These are phyloP conservation scores for Serilophus lunatus DNA, from an alignment of 2,113 vertebrate genomes.

Conservation along the genomic window DNA sequence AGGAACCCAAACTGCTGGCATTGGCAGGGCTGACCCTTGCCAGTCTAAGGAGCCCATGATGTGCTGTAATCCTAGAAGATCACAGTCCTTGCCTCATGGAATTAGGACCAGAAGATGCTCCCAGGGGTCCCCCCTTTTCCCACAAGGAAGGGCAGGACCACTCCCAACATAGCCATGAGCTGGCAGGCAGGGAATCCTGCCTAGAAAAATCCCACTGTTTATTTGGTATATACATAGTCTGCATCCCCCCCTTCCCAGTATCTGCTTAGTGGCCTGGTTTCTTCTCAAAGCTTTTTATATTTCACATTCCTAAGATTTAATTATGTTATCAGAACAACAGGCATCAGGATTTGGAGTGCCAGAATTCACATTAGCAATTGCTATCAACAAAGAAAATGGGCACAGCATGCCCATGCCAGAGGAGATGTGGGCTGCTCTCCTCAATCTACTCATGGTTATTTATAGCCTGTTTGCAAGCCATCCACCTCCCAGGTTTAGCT, in stretches of 20 bases:
- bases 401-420: slow-evolving; percentile 61
- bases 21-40: background rate
- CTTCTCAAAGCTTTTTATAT: slow-evolving; percentile 55
- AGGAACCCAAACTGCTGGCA: background rate
- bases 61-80: background rate
- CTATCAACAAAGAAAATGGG: slow-evolving; percentile 63
- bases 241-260: background rate
- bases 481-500: slow-evolving; percentile 49
- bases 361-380: slow-evolving; percentile 66
- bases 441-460: slow-evolving; percentile 28
- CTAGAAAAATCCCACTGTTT: background rate
- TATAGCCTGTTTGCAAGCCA: slow-evolving; percentile 51
- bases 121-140: background rate
- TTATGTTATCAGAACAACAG: slow-evolving; percentile 66
- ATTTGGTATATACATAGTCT: background rate
- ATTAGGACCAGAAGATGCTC: background rate
- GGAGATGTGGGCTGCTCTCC: slow-evolving; percentile 58
- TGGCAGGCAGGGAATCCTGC: background rate
- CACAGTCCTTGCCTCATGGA: background rate
- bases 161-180: fast-evolving
- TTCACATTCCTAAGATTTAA: slow-evolving; percentile 61
- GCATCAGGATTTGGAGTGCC: slow-evolving; percentile 54
- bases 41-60: background rate
- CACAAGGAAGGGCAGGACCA: background rate
- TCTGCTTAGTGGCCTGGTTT: slow-evolving; percentile 1